phyloP scores from a whole-genome alignment of 1,140 invertebrate genomes.

The Drosophila nigrodunni region DNA sequence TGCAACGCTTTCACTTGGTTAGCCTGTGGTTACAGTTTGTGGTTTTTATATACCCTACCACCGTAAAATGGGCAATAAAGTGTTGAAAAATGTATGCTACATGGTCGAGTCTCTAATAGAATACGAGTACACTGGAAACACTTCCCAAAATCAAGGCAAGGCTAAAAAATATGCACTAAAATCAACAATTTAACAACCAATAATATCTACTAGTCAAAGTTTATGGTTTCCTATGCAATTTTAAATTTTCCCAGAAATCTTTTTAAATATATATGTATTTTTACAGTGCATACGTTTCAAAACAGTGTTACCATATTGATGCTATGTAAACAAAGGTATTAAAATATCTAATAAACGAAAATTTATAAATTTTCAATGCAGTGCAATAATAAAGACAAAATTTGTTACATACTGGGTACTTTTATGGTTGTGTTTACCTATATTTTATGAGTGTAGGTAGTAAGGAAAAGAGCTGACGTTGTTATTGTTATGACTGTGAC shows the following conservation, averaged over 20 bases:
- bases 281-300: no score
- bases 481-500: conserved; percentile 12
- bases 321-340: background rate
- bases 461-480: background rate
- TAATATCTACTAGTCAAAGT: no score
- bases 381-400: background rate
- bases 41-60: conserved; percentile 6
- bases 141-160: background rate
- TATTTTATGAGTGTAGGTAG: background rate
- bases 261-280: no score
- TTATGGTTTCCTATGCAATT: no score
- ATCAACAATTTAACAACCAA: no score
- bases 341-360: background rate
- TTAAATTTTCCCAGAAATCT: no score
- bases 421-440: background rate
- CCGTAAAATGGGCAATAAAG: conserved; percentile 14
- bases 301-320: background rate
- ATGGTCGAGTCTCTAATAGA: background rate
- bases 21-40: conserved; percentile 8
- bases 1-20: background rate
- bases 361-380: background rate
- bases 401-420: background rate
- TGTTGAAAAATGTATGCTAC: conserved; percentile 7
- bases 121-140: background rate
- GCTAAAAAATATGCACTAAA: no score